Evolutionary conservation across 2,888 invertebrate genomes (phyloP).

Genomic region (Clivina fossor): DNA sequence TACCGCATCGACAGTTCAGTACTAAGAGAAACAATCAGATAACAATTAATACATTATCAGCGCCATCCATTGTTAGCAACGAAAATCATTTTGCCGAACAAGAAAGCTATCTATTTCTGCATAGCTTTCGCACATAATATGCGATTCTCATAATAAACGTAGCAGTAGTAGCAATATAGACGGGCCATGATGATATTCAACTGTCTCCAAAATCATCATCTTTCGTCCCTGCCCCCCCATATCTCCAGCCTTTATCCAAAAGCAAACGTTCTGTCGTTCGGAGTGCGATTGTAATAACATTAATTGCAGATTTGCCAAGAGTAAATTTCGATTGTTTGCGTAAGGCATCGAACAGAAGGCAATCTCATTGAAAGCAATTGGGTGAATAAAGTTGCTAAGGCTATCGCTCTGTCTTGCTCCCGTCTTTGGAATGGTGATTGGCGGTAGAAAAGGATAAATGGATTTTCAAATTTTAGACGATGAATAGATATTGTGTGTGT

Average conservation of each 20-base stretch:
- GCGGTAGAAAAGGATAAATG: background rate
- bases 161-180: background rate
- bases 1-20: too few species aligned
- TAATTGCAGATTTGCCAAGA: slow-evolving; percentile 34
- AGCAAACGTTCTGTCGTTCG: background rate
- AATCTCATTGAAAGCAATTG: slow-evolving; percentile 34
- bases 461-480: too few species aligned
- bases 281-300: slow-evolving; percentile 31
- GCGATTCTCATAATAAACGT: background rate
- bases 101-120: background rate
- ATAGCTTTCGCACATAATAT: background rate
- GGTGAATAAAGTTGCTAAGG: slow-evolving; percentile 25
- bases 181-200: background rate
- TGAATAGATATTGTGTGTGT: background rate
- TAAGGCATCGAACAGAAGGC: slow-evolving; percentile 29
- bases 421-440: too few species aligned
- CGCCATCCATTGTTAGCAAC: slow-evolving; percentile 9
- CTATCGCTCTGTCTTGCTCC: background rate
- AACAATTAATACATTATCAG: slow-evolving; percentile 22
- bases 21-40: slow-evolving; percentile 20
- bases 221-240: background rate
- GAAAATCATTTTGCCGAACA: too few species aligned
- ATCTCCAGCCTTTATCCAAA: background rate
- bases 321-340: slow-evolving; percentile 32
- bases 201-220: slow-evolving; percentile 4